A percentile compares a stretch with the other conserved stretches of the same genome.
These are phyloP conservation scores for Porites lobata DNA, from an alignment of 92 coral and sea anemone genomes.

Conservation along the genomic window DNA sequence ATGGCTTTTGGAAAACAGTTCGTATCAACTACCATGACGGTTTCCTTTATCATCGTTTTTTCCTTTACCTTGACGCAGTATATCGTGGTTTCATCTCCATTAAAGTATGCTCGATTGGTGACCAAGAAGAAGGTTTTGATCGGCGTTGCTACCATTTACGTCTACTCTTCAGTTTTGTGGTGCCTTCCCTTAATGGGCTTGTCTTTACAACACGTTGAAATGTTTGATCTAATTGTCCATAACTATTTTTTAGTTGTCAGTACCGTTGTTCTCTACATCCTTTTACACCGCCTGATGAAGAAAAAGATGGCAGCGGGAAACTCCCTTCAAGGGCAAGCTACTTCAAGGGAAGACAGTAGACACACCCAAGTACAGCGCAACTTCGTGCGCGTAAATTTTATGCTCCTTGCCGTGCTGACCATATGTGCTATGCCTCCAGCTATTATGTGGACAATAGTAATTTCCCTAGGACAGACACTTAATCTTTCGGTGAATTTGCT, in stretches of 20 bases:
- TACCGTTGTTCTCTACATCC: background rate
- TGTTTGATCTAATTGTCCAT: background rate
- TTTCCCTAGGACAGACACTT: background rate
- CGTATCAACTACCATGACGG: conserved; percentile 9
- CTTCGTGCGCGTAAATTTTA: conserved; percentile 24
- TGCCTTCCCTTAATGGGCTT: conserved; percentile 17
- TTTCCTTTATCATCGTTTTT: conserved; percentile 42
- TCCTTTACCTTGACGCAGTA: conserved; percentile 41
- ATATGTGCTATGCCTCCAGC: background rate
- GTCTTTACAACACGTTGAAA: background rate
- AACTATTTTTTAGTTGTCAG: background rate
- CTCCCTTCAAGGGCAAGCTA: background rate
- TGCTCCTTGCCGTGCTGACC: conserved; percentile 1
- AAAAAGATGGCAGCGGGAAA: conserved; percentile 20
- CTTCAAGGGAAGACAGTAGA: background rate
- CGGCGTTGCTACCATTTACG: conserved; percentile 18
- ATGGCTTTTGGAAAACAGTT: background rate
- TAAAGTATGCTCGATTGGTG: conserved; percentile 48
- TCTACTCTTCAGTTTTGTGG: conserved; percentile 1
- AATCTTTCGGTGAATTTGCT: background rate
- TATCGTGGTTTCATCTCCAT: conserved; percentile 50
- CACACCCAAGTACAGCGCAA: conserved; percentile 3
- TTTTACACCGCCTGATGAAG: background rate
- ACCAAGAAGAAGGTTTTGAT: conserved; percentile 24
- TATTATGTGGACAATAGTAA: background rate